Percentiles rank a stretch among this genome's conserved stretches.
Evolutionary conservation across 2,888 invertebrate species (phyloP).

Genomic region (Panopea generosa): DNA sequence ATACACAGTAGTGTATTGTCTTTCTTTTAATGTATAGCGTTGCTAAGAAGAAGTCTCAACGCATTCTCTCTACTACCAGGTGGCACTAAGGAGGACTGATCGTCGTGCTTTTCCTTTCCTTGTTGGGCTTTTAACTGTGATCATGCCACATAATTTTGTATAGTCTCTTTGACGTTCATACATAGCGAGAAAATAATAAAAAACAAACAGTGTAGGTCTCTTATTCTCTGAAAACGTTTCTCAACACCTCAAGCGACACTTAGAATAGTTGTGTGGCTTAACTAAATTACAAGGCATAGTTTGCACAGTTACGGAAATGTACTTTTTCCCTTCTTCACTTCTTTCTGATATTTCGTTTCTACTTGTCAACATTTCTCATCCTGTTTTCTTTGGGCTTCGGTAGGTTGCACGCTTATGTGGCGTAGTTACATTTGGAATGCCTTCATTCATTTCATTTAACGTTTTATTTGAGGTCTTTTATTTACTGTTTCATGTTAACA

Average conservation of each 20-base stretch:
- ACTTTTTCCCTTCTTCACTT: no score
- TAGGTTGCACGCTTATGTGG: constrained; percentile 13
- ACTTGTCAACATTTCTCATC: background rate
- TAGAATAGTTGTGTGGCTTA: no score
- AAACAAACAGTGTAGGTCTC: constrained; percentile 5
- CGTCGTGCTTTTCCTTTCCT: constrained; percentile 6
- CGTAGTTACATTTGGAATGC: background rate
- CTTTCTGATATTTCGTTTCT: no score
- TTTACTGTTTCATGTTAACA: background rate
- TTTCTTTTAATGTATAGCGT: constrained; percentile 21
- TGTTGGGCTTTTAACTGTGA: background rate
- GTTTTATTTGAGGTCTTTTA: background rate
- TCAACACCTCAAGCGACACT: no score
- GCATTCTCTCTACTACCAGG: background rate
- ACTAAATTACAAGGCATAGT: no score
- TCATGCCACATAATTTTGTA: constrained; percentile 15
- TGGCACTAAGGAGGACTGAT: background rate
- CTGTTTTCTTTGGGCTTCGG: constrained; percentile 9
- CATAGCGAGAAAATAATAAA: background rate
- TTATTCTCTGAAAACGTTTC: constrained; percentile 6
- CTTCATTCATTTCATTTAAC: background rate
- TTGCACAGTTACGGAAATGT: no score
- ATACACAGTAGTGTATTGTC: constrained; percentile 2
- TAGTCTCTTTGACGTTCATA: constrained; percentile 18
- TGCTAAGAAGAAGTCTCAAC: constrained; percentile 6